Evolutionary conservation across 1,140 invertebrate species (phyloP), one percentile per base, ranked within the genome.

Genomic region (Drosophila serrata): DNA sequence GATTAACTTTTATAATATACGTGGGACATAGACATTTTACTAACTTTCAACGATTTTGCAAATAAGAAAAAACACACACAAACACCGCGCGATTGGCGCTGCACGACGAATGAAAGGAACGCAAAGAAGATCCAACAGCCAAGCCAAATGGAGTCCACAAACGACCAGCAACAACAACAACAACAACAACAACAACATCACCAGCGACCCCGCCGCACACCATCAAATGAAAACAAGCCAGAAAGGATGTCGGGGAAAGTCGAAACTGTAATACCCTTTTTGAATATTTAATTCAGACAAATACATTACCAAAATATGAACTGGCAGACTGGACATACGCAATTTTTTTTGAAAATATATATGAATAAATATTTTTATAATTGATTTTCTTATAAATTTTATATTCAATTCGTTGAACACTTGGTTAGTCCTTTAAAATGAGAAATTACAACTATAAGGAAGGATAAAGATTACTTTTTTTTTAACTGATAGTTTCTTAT

Each of bases 41-140:
- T n/a, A 63, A 42, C 59, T 42, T 31, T 24, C 15, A 42, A 60
- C 61, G 24, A 56, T 24, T 64, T 64, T 42, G 82, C 75, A 88
- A 82, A 86, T 72, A 79, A 76, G 79, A 82, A 86, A 67, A 75
- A 70, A 80, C 58, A 86, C 67, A 65, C 67, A 80, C 57, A 77
- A 63, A 70, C 67, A 88, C 62, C 72, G 82, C 85, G 84, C 84
- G 73, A 77, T 84, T 84, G 76, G 85, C 81, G 82, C 82, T 90
- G 73, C 85, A 84, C 84, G 85, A 84, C 84, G 85, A 87, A 90
- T 87, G 85, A 87, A 87, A 80, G 79, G 85, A 86, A 61, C 56
- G 49, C 68, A 75, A 75, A 76, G 61, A 84, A 48, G 72, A 65
- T 61, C 75, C 75, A 84, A 82, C 64, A 73, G 73, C 75, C 68